Percentiles rank a stretch among this genome's conserved stretches.
phyloP scores from a whole-genome alignment of 2,797 vertebrate genomes.

The Botia almorhae region DNA sequence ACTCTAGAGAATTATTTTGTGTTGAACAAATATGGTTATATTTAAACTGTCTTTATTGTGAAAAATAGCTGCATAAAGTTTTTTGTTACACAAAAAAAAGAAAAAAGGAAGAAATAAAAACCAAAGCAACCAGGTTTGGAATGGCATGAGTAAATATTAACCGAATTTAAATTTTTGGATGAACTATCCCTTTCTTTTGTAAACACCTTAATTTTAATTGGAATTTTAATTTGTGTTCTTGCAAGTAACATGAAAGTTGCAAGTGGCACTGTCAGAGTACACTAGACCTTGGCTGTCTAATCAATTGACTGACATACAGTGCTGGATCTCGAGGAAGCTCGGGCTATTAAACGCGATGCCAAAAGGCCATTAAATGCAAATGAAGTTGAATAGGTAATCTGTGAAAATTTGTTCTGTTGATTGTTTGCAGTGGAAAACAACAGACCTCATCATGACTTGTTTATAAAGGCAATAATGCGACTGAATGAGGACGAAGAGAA shows the following conservation, averaged over 20 bases:
- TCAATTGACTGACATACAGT: conserved; percentile 39
- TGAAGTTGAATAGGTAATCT: conserved; percentile 46
- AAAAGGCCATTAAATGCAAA: conserved; percentile 44
- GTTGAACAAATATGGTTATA: no score
- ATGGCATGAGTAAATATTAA: not conserved
- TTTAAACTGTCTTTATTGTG: no score
- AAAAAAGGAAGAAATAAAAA: no score
- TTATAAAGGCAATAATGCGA: conserved; percentile 62
- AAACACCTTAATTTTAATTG: conserved; percentile 1
- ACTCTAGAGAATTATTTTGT: no score
- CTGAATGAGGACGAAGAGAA: conserved; percentile 58
- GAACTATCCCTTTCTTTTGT: not conserved
- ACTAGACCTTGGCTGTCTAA: conserved; percentile 19
- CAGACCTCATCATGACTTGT: conserved; percentile 56
- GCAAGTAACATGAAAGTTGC: not conserved
- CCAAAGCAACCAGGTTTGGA: no score
- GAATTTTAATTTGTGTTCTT: conserved; percentile 30
- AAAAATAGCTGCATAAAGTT: no score
- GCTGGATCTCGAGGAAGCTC: not conserved
- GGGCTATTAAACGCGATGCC: conserved; percentile 11
- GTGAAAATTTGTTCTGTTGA: conserved; percentile 51
- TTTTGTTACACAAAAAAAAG: no score
- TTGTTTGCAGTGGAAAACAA: conserved; percentile 56
- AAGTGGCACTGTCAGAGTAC: not conserved
- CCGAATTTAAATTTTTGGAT: not conserved